Base-by-base conservation (phyloP, 2,888 invertebrate species). In the Drosophila anomelani region DNA sequence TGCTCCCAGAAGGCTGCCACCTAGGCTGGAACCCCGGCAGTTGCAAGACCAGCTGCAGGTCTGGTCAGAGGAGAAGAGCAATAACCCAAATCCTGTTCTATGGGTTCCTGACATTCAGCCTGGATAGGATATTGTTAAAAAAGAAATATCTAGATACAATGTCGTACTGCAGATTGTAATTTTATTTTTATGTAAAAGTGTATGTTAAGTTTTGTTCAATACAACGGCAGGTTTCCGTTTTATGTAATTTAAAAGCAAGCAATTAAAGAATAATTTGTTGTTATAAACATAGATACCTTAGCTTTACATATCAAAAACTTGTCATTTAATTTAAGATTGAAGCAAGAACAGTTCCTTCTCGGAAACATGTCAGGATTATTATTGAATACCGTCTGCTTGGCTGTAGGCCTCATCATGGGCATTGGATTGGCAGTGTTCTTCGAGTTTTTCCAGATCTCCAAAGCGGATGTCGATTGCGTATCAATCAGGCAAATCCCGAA, bases 1-100 rank as follows among this genome's bases (percentile, higher is more conserved):
- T 1, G 44, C 32, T 0, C 78, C 69, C 29, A 76, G 43, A n/a
- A 15, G 43, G 5, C 60, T 68, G 38, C 68, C 68, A 38, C 6
- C 23, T 6, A 47, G 38, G 15, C 17, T 68, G 23, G 60, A 49
- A 0, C 34, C 23, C 23, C 26, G 51, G 3, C 38, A 69, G 10
- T 1, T 69, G 53, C 44, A 69, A 34, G 38, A 17, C 4, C 73
- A 53, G 38, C 34, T 79, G 20, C 72, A 57, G 8, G 4, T 23
- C 5, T 68, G 68, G 68, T 56, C 68, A 8, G 38, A 51, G 13
- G 36, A 43, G 15, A 68, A 56, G 3, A 68, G 47, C 17, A 51
- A 55, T 4, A 68, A 68, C 29, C 47, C 39, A 1, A 41, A 68
- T 8, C 17, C 23, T 12, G 9, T 29, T 20, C n/a, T 60, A n/a